Evolutionary conservation across 2,113 vertebrate genomes (phyloP), one percentile per base, ranked within the genome.

Genomic region (Gobiocypris rarus): DNA sequence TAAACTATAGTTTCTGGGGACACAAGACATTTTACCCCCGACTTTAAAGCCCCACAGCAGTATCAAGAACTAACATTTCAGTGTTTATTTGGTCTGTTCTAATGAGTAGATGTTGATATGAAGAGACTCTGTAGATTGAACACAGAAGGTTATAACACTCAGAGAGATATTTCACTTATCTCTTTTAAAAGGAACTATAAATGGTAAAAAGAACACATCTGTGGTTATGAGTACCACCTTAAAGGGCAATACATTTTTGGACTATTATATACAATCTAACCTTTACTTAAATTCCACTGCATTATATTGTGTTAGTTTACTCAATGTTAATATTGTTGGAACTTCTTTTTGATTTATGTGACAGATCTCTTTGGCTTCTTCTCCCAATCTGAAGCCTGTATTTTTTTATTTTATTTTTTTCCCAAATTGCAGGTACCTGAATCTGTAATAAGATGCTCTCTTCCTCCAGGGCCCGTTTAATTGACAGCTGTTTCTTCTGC

Each of bases 371-470:
- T 69, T 71, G 45, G 19, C n/a, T 73, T 22, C 9, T 45, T 14
- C 13, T 31, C 11, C 24, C 45, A n/a, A n/a, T 5, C 41, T 24
- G 69, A 14, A 73, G 34, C 22, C 38, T 17, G 9, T 17, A 6
- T 14, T 63, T 24, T 19, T 26, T 38, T 38, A 0, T 38, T 0
- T 17, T 48, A n/a, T 0, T 28, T 67, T 10, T 71, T 71, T 24
- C 9, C 7, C 56, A 69, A 34, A 69, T 52, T 75, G 22, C 69
- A 73, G 8, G 9, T 84, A 98, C 97, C 96, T 99, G 93, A 89
- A 93, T 95, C 86, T 94, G 95, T 75, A 98, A 92, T 26, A 84
- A 87, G 0, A 89, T 86, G n/a, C 96, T 84, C 56, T 97, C 91
- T 0, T 85, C 92, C 31, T 96, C 95, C 81, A 97, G 86, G 5